Evolutionary conservation across 2,113 vertebrate genomes (phyloP), one percentile per base, ranked within the genome.

Genomic region (Oncorhynchus keta): DNA sequence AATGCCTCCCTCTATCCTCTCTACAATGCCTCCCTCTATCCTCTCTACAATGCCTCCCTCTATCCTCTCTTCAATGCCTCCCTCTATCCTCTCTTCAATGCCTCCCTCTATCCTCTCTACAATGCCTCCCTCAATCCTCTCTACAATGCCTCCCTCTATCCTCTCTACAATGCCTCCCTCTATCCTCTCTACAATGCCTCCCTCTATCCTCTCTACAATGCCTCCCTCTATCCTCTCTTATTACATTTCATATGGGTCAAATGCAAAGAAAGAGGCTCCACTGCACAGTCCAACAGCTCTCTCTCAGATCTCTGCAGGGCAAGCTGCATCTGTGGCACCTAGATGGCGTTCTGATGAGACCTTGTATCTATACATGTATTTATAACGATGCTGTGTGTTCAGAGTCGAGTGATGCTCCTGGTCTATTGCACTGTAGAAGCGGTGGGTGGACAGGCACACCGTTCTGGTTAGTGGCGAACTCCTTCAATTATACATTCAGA

Each of bases 401-500:
- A 68, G 76, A 81, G 81, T 78, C 86, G 75, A 87, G 70, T 78
- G 78, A 75, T 83, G 35, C 61, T 74, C 73, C 30, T 12, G 84
- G 75, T 73, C 81, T 83, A 79, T 55, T 55, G 51, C 16, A 73
- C 78, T 35, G 75, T 55, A 80, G 59, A 62, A 62, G n/a, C n/a
- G 20, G 59, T 62, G 59, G n/a, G 79, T 78, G 75, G 79, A 78
- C 80, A 8, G 78, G 75, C 70, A 86, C 79, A 70, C 81, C 26
- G 67, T 0, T 28, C 74, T 35, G 76, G 79, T 82, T 78, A 22
- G 73, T 64, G 79, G 81, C 57, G 59, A 82, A 76, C 76, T 39
- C 67, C 80, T 86, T 83, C 85, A 81, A 89, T 90, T 88, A 86
- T 86, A 83, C 81, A 85, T 87, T 88, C 86, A 76, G 84, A 88